phyloP scores from a whole-genome alignment of 2,113 vertebrate species.

The Cottus gobio region DNA sequence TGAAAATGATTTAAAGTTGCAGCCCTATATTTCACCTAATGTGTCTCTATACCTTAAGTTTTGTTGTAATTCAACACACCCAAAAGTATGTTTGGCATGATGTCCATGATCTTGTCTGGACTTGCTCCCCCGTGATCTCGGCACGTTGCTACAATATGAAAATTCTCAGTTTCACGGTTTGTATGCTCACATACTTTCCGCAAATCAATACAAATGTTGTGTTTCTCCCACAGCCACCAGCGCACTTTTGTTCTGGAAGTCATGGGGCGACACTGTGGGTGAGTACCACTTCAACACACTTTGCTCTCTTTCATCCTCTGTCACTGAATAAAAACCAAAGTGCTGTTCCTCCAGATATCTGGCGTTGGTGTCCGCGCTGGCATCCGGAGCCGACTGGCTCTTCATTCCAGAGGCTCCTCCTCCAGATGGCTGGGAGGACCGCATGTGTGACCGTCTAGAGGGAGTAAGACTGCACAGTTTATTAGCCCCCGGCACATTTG shows the following conservation, averaged over 20 bases:
- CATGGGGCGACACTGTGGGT: conserved; percentile 98
- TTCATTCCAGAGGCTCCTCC: conserved; percentile 95
- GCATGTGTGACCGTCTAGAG: conserved; percentile 90
- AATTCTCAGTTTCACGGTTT: not conserved
- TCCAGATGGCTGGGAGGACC: conserved; percentile 91
- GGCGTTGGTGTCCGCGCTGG: conserved; percentile 90
- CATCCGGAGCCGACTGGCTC: conserved; percentile 95
- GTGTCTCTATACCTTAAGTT: not conserved
- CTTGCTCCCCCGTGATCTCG: conserved; percentile 12
- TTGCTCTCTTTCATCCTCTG: not conserved
- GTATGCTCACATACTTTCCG: not conserved
- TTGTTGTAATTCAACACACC: not conserved
- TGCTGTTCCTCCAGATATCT: conserved; percentile 63
- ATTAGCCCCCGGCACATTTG: not conserved
- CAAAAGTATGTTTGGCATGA: not conserved
- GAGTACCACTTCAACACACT: conserved; percentile 58
- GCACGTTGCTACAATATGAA: not conserved
- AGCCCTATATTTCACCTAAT: not conserved
- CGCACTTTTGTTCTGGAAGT: conserved; percentile 95
- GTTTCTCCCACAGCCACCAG: conserved; percentile 88
- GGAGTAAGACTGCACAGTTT: not conserved
- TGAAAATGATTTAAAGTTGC: not conserved
- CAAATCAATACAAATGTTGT: not conserved
- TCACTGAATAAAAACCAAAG: not conserved
- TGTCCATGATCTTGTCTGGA: conserved; percentile 32